phyloP scores from a whole-genome alignment of 2,113 vertebrate genomes.

The Elaphurus davidianus region DNA sequence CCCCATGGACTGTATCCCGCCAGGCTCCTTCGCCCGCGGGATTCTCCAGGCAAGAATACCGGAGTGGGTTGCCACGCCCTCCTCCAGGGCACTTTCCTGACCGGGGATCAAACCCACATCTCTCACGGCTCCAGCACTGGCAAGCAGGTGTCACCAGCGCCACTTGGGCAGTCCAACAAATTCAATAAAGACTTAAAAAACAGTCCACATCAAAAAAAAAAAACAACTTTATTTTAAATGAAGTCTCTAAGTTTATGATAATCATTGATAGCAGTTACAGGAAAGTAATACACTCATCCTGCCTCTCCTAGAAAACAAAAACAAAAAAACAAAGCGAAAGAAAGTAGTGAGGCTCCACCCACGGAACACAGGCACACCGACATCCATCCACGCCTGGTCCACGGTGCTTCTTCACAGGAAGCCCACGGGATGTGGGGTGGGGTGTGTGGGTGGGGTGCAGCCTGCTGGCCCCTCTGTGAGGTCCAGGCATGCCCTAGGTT shows the following conservation, averaged over 20 bases:
- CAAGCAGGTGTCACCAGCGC: not conserved
- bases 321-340: not conserved
- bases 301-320: not conserved
- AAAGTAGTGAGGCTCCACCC: not conserved
- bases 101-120: not conserved
- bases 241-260: not conserved
- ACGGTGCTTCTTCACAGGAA: not conserved
- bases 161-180: not conserved
- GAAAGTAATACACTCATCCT: not conserved
- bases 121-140: not conserved
- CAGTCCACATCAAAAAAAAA: not conserved
- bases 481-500: too few relatives aligned
- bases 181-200: not conserved
- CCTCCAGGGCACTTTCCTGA: not conserved
- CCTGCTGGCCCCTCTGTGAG: too few relatives aligned
- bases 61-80: not conserved
- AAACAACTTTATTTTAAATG: not conserved
- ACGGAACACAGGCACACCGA: not conserved
- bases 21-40: not conserved
- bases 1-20: not conserved
- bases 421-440: too few relatives aligned
- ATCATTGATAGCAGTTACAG: not conserved
- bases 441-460: rapidly evolving
- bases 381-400: not conserved
- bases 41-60: not conserved